Evolutionary conservation across 2,113 vertebrate species (phyloP).

Genomic region (Oceanodroma tethys): DNA sequence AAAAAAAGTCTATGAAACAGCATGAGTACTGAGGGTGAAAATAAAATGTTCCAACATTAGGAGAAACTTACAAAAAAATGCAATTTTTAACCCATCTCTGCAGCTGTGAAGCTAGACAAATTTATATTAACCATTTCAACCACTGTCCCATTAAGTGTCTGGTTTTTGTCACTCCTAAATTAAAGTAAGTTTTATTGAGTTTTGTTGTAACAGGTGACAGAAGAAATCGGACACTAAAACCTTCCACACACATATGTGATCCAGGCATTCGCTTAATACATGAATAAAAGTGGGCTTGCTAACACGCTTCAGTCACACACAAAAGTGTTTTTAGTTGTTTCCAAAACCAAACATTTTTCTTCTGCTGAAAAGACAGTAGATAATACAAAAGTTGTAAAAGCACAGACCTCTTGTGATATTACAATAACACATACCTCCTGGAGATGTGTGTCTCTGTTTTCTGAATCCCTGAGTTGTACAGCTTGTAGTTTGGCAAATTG

Average conservation of each 20-base stretch:
- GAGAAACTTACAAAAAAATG: background rate
- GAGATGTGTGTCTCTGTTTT: constrained; percentile 68
- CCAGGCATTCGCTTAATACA: background rate
- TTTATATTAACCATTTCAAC: background rate
- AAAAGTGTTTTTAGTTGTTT: background rate
- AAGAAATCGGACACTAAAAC: background rate
- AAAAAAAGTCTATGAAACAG: background rate
- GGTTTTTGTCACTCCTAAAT: background rate
- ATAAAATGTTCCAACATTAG: background rate
- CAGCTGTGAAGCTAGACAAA: background rate
- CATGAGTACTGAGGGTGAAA: background rate
- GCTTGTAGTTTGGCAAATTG: constrained; percentile 85
- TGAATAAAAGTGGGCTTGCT: background rate
- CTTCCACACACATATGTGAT: background rate
- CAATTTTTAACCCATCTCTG: background rate
- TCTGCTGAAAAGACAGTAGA: background rate
- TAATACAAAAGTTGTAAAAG: background rate
- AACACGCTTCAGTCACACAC: background rate
- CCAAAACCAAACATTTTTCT: background rate
- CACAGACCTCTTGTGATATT: background rate
- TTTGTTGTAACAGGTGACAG: background rate
- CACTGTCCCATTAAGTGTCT: background rate
- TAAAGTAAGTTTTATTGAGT: background rate
- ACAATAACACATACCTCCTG: constrained; percentile 60
- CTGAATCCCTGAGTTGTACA: constrained; percentile 74